phyloP scores from a whole-genome alignment of 2,888 invertebrate species.

The Pristionchus fissidentatus region DNA sequence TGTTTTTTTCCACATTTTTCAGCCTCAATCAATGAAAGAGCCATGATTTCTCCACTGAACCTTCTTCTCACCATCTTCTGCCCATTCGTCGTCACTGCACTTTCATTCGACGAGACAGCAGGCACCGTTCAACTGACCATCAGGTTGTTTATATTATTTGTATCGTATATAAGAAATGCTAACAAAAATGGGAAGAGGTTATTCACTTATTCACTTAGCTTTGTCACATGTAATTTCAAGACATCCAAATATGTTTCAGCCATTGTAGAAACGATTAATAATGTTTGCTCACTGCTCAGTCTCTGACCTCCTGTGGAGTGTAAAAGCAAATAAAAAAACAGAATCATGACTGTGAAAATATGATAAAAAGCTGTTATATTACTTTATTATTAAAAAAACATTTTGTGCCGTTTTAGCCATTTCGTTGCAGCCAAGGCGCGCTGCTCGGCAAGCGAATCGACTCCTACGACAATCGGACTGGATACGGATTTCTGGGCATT shows the following conservation, averaged over 20 bases:
- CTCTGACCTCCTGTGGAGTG: too few species aligned
- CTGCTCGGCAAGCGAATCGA: conserved; percentile 37
- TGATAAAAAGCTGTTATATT: neutral
- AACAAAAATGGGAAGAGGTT: neutral
- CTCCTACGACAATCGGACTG: conserved; percentile 36
- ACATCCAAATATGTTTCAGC: too few species aligned
- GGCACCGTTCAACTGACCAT: neutral
- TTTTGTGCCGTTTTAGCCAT: neutral
- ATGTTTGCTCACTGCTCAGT: too few species aligned
- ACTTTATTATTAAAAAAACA: neutral
- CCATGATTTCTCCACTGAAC: neutral
- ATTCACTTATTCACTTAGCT: too few species aligned
- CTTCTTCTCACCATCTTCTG: conserved; percentile 30
- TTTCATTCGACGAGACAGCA: conserved; percentile 20
- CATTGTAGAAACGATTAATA: too few species aligned
- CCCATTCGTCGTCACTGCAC: neutral
- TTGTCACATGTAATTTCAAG: neutral
- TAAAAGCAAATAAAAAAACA: neutral
- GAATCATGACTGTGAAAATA: neutral
- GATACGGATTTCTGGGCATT: conserved; percentile 31
- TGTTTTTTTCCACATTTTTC: neutral
- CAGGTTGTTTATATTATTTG: neutral
- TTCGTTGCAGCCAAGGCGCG: conserved; percentile 28
- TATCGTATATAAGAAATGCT: neutral
- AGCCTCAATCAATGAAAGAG: neutral